Base-by-base conservation (phyloP, 1,140 invertebrate genomes). In the Brachionus manjavacas region DNA sequence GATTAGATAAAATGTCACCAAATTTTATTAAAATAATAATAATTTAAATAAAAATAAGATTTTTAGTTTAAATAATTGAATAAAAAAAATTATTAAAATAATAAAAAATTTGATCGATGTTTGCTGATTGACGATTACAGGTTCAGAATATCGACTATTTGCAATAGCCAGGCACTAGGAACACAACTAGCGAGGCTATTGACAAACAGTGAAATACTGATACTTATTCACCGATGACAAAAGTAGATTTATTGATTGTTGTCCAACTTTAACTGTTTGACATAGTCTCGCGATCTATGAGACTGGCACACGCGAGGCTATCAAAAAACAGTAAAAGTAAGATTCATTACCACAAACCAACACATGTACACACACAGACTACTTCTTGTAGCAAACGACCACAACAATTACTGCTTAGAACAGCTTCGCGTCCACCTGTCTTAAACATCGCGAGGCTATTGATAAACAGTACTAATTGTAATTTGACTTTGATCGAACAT, bases 181-280 rank as follows among this genome's bases (percentile, higher is more conserved):
- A n/a, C 23, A 14, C 12, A 78, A 4, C 39, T 78, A 78, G 74
- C 74, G 74, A 78, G 74, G 74, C 74, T 78, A 78, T 49, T 78
- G 74, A 49, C 41, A 78, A 78, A 78, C 74, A 78, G 74, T 78
- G 74, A 78, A 78, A 55, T 11, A 20, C 41, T 78, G 74, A 55
- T 55, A n/a, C 31, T 46, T 43, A 55, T 16, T 28, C n/a, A 16
- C 0, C 16, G 20, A 28, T 28, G 7, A 46, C 11, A 23, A 2
- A 1, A 20, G 12, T n/a, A 16, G 4, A n/a, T 28, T 0, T 20
- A 46, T 8, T 9, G 11, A 55, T 28, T 78, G 4, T 28, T 78
- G 4, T 31, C 23, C 35, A 70, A 70, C 35, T 35, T 70, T 70
- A 35, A 70, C 66, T 70, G 66, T 70, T 70, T 35, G 66, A n/a